A percentile compares a stretch with the other conserved stretches of the same genome.
These are phyloP conservation scores for Drosophila pandora DNA, from an alignment of 1,140 invertebrate species.

Conservation along the genomic window DNA sequence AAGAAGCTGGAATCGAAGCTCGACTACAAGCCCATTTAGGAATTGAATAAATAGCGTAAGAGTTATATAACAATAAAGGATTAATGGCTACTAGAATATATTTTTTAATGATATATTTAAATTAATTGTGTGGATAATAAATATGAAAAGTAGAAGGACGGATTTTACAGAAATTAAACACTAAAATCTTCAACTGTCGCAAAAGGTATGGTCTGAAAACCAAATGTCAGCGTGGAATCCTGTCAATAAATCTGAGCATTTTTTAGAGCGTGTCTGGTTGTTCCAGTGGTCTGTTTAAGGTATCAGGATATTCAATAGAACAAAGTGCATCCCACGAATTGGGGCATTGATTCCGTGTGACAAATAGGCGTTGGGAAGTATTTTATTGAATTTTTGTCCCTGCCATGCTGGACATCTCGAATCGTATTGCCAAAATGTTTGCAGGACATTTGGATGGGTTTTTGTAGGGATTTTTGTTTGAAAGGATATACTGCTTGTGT, in stretches of 20 bases:
- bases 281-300: slow-evolving; percentile 2
- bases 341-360: slow-evolving; percentile 29
- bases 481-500: neutral
- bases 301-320: slow-evolving; percentile 5
- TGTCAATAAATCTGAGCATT: slow-evolving; percentile 33
- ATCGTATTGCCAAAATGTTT: neutral
- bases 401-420: slow-evolving; percentile 20
- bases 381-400: slow-evolving; percentile 60
- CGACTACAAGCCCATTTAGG: slow-evolving; percentile 96
- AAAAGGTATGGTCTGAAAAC: slow-evolving; percentile 21
- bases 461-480: neutral
- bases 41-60: neutral
- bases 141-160: too few species aligned
- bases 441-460: neutral
- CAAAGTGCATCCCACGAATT: slow-evolving; percentile 21
- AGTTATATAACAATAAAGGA: neutral
- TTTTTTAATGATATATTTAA: too few species aligned
- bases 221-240: slow-evolving; percentile 25
- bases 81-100: neutral
- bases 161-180: too few species aligned
- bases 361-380: slow-evolving; percentile 65
- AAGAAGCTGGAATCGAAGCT: slow-evolving; percentile 99
- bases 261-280: slow-evolving; percentile 7
- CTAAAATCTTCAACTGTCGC: slow-evolving; percentile 4
- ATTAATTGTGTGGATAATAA: too few species aligned